phyloP scores from a whole-genome alignment of 2,888 invertebrate species.

The Brachylomia viminalis region DNA sequence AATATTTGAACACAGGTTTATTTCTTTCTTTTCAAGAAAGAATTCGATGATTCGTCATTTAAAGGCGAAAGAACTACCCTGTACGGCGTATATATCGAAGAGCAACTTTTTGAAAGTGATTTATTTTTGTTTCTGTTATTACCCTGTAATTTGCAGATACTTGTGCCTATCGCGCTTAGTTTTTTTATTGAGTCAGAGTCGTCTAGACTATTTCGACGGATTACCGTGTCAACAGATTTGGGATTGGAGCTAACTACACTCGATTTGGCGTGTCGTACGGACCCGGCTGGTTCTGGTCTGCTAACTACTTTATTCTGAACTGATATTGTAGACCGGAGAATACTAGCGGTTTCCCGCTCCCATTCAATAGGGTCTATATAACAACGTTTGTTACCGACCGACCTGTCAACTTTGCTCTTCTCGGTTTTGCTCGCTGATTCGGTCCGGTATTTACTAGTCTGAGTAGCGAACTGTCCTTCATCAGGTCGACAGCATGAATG shows the following conservation, averaged over 20 bases:
- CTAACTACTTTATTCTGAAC: constrained; percentile 83
- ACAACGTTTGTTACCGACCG: constrained; percentile 89
- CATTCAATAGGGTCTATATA: constrained; percentile 89
- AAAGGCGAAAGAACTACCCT: constrained; percentile 83
- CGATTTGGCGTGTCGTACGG: constrained; percentile 82
- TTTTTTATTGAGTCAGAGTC: constrained; percentile 84
- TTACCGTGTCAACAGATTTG: constrained; percentile 75
- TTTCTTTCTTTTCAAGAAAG: constrained; percentile 72
- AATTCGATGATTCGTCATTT: constrained; percentile 75
- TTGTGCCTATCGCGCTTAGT: constrained; percentile 85
- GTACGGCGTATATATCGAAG: constrained; percentile 85
- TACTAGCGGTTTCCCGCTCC: constrained; percentile 91
- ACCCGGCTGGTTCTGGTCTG: constrained; percentile 76
- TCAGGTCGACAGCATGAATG: constrained; percentile 86
- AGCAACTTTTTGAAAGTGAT: constrained; percentile 84
- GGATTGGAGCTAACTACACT: constrained; percentile 74
- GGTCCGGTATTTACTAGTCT: constrained; percentile 82
- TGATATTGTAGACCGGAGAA: constrained; percentile 86
- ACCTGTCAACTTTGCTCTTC: constrained; percentile 84
- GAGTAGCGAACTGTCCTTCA: constrained; percentile 73
- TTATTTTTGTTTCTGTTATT: constrained; percentile 80
- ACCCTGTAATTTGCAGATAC: constrained; percentile 84
- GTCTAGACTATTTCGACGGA: constrained; percentile 75
- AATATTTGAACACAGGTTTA: constrained; percentile 51
- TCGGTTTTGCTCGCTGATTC: constrained; percentile 85